These are phyloP conservation scores for Calyptommatus sinebrachiatus DNA, from an alignment of 2,113 vertebrate species.

Conservation along the genomic window DNA sequence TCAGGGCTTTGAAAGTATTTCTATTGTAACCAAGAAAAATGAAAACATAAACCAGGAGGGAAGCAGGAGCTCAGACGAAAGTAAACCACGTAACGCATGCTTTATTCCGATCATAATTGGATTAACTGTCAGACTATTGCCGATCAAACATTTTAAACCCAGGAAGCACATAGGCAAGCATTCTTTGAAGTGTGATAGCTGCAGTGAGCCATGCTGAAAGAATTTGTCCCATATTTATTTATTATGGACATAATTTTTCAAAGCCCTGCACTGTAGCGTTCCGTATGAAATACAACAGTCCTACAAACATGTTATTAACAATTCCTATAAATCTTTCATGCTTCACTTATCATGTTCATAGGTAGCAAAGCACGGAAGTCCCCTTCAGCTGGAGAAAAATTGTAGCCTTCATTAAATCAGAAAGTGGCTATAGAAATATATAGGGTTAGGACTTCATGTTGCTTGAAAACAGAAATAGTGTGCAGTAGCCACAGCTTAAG, in stretches of 20 bases:
- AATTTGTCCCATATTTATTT: slow-evolving; percentile 58
- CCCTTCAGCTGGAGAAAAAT: slow-evolving; percentile 32
- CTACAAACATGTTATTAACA: slow-evolving; percentile 28
- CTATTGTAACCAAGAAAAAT: not conserved
- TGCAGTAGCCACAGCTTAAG: not conserved
- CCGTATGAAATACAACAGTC: slow-evolving; percentile 43
- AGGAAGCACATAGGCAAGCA: not conserved
- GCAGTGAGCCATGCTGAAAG: not conserved
- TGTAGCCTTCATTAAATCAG: slow-evolving; percentile 36
- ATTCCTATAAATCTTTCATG: slow-evolving; percentile 38
- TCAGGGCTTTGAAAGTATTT: not conserved
- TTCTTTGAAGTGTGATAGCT: not conserved
- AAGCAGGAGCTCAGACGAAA: not conserved
- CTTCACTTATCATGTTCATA: slow-evolving; percentile 8
- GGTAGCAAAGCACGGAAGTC: slow-evolving; percentile 14
- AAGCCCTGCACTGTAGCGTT: slow-evolving; percentile 38
- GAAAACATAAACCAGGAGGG: not conserved
- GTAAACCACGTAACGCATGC: not conserved
- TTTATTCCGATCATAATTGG: not conserved
- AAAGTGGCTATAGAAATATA: slow-evolving; percentile 1
- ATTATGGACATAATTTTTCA: slow-evolving; percentile 39
- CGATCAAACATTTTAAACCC: not conserved
- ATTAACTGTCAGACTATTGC: not conserved
- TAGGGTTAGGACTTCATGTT: slow-evolving; percentile 9
- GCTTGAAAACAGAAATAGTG: fast-evolving